These are phyloP conservation scores for Ormyrus thymus DNA, from an alignment of 2,888 invertebrate species.

Conservation along the genomic window DNA sequence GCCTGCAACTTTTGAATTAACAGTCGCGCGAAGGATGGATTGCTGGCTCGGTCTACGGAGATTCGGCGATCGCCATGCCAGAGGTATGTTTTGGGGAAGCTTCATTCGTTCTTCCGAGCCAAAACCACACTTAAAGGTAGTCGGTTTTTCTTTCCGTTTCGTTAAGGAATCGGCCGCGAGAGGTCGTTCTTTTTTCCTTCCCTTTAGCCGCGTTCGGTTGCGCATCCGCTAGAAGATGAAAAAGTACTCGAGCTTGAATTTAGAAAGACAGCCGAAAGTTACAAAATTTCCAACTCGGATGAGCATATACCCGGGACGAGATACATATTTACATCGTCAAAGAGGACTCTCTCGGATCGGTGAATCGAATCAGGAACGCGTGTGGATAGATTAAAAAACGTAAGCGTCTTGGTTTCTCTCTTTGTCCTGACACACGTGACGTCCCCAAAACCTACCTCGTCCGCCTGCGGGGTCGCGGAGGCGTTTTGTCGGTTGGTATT, in stretches of 20 bases:
- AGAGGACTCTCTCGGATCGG: too few relatives aligned
- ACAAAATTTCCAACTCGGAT: too few relatives aligned
- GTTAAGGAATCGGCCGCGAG: slow-evolving; percentile 14
- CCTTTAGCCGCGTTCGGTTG: too few relatives aligned
- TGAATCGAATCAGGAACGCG: too few relatives aligned
- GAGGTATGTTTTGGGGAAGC: slow-evolving; percentile 74
- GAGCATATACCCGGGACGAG: too few relatives aligned
- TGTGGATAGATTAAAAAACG: too few relatives aligned
- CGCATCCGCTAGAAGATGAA: not conserved
- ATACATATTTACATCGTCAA: too few relatives aligned
- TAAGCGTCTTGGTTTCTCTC: not conserved
- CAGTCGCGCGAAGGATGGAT: not conserved
- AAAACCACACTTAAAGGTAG: slow-evolving; percentile 66
- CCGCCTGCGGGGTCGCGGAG: slow-evolving; percentile 72
- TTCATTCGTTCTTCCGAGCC: slow-evolving; percentile 72
- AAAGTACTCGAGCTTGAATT: too few relatives aligned
- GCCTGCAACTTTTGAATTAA: not conserved
- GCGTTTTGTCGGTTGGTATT: slow-evolving; percentile 71
- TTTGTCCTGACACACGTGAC: slow-evolving; percentile 48
- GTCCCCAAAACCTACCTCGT: slow-evolving; percentile 73
- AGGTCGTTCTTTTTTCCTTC: too few relatives aligned
- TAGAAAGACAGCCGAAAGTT: too few relatives aligned
- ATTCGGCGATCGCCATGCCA: slow-evolving; percentile 62
- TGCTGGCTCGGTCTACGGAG: slow-evolving; percentile 58
- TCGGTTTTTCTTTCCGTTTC: not conserved